Evolutionary conservation across 2,888 invertebrate genomes (phyloP).

Genomic region (Ephialtes manifestator): DNA sequence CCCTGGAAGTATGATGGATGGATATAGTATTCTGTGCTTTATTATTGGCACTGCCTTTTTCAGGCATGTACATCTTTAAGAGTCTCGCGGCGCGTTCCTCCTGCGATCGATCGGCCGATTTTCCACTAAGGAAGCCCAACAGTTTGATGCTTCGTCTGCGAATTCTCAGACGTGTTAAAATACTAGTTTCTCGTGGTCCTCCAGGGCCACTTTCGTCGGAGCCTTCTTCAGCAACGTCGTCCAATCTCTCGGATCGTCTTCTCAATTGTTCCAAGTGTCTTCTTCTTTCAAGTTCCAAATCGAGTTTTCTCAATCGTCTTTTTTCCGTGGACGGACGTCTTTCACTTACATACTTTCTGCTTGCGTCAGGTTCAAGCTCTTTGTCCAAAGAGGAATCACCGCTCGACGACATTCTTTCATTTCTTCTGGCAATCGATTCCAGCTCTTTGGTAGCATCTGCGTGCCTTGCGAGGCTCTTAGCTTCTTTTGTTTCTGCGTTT

Average conservation of each 20-base stretch:
- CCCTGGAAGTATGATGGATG: conserved; percentile 83
- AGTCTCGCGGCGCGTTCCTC: conserved; percentile 82
- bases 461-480: conserved; percentile 43
- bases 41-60: conserved; percentile 73
- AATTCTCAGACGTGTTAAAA: conserved; percentile 79
- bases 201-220: conserved; percentile 74
- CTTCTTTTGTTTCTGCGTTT: conserved; percentile 41
- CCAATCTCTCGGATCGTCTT: conserved; percentile 78
- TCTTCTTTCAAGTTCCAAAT: conserved; percentile 75
- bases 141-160: conserved; percentile 81
- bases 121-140: conserved; percentile 83
- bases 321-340: conserved; percentile 68
- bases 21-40: conserved; percentile 82
- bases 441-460: conserved; percentile 52
- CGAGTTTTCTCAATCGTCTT: conserved; percentile 70
- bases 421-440: conserved; percentile 64
- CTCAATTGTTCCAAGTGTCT: conserved; percentile 77
- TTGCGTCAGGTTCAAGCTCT: conserved; percentile 63
- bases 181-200: conserved; percentile 77
- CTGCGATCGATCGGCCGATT: conserved; percentile 79
- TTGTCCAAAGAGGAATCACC: conserved; percentile 68
- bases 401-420: conserved; percentile 66
- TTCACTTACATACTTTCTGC: conserved; percentile 51
- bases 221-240: conserved; percentile 72
- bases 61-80: conserved; percentile 81